phyloP scores from a whole-genome alignment of 1,140 invertebrate species.

The Trichogramma pretiosum region DNA sequence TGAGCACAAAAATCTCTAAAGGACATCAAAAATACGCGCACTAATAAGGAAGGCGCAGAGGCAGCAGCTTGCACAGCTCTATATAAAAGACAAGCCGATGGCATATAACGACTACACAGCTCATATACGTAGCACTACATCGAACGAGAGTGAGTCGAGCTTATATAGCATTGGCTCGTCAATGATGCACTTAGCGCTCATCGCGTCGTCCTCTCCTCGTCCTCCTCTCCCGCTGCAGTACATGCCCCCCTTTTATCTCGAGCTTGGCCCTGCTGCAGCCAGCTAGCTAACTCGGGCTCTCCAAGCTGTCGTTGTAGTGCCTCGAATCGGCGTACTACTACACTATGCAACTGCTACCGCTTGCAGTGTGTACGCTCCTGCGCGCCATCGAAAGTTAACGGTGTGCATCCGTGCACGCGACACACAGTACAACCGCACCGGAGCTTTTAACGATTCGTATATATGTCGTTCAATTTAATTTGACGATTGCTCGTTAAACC shows the following conservation, averaged over 20 bases:
- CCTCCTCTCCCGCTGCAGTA: no score
- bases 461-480: slow-evolving; percentile 40
- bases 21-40: slow-evolving; percentile 2
- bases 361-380: not conserved
- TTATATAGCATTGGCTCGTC: slow-evolving; percentile 12
- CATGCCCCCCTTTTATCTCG: no score
- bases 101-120: slow-evolving; percentile 16
- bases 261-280: no score
- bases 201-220: no score
- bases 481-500: slow-evolving; percentile 39
- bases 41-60: slow-evolving; percentile 15
- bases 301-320: no score
- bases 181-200: slow-evolving; percentile 14
- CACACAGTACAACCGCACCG: not conserved
- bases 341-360: no score
- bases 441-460: slow-evolving; percentile 30
- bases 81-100: no score
- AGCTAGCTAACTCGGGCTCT: no score
- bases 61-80: no score
- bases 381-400: no score
- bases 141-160: slow-evolving; percentile 6
- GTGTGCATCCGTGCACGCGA: slow-evolving; percentile 20
- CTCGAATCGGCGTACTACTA: no score
- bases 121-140: slow-evolving; percentile 6
- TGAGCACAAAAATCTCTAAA: not conserved